phyloP scores from a whole-genome alignment of 2,113 vertebrate species.

The Callipepla californica region DNA sequence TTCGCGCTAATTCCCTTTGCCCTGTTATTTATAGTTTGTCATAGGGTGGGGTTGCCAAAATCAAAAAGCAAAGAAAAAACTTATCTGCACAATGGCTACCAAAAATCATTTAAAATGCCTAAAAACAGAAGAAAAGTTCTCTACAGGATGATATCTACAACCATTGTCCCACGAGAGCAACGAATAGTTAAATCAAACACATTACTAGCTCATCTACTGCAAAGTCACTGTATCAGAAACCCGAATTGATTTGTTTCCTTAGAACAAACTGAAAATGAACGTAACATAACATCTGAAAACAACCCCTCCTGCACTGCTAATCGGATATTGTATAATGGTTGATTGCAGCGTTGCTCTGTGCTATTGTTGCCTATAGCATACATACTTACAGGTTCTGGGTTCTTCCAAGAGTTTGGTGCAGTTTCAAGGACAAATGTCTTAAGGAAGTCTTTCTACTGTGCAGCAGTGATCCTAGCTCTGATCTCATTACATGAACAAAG shows the following conservation, averaged over 20 bases:
- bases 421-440: constrained; percentile 98
- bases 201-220: constrained; percentile 82
- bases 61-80: constrained; percentile 65
- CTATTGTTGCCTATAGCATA: constrained; percentile 83
- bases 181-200: constrained; percentile 84
- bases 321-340: constrained; percentile 78
- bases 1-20: constrained; percentile 47
- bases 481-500: constrained; percentile 83
- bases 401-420: constrained; percentile 99
- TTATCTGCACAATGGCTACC: constrained; percentile 72
- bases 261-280: constrained; percentile 82
- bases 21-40: constrained; percentile 68
- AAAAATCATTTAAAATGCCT: constrained; percentile 66
- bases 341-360: constrained; percentile 83
- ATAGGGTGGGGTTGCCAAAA: constrained; percentile 71
- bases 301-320: constrained; percentile 72
- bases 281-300: constrained; percentile 74
- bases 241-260: constrained; percentile 84
- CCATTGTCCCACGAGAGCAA: constrained; percentile 72
- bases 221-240: constrained; percentile 86
- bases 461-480: constrained; percentile 86
- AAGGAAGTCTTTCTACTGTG: constrained; percentile 87
- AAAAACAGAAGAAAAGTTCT: constrained; percentile 73
- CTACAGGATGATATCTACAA: constrained; percentile 56
- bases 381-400: constrained; percentile 95